These are phyloP conservation scores for Catocala fraxini DNA, from an alignment of 2,888 invertebrate species.

Conservation along the genomic window DNA sequence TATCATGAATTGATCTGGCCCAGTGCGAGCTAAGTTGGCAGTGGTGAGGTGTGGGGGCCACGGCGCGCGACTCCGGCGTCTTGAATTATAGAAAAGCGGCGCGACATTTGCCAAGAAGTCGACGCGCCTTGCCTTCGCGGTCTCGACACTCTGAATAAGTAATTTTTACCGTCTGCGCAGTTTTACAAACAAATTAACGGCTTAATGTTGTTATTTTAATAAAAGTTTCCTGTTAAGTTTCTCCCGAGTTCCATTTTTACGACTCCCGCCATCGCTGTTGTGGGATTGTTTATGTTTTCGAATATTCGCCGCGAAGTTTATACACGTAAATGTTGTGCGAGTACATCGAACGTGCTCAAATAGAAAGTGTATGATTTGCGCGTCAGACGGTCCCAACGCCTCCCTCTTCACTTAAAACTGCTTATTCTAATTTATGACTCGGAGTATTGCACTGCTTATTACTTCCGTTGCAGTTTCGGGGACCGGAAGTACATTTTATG, in stretches of 20 bases:
- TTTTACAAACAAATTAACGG: conserved; percentile 87
- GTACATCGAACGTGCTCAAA: conserved; percentile 41
- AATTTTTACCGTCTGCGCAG: conserved; percentile 85
- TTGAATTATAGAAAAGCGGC: conserved; percentile 80
- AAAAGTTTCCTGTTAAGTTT: conserved; percentile 80
- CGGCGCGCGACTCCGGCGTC: conserved; percentile 45
- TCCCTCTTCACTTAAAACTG: conserved; percentile 78
- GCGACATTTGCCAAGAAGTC: conserved; percentile 73
- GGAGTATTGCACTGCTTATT: conserved; percentile 85
- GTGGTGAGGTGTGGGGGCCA: conserved; percentile 22
- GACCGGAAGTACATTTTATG: conserved; percentile 81
- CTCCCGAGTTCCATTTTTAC: conserved; percentile 79
- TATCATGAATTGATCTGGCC: conserved; percentile 46
- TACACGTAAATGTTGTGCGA: conserved; percentile 29
- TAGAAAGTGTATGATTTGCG: conserved; percentile 52
- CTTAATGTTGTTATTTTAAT: conserved; percentile 86
- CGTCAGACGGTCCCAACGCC: conserved; percentile 55
- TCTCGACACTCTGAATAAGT: conserved; percentile 81
- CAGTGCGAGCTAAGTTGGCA: conserved; percentile 27
- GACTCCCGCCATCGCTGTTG: conserved; percentile 72
- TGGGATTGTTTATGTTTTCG: conserved; percentile 75
- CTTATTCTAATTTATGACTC: conserved; percentile 83
- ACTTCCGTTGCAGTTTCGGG: conserved; percentile 83
- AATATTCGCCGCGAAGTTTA: conserved; percentile 57
- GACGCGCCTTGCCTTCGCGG: conserved; percentile 68